phyloP scores from a whole-genome alignment of 1,140 invertebrate species.

The Pteromalus puparum region DNA sequence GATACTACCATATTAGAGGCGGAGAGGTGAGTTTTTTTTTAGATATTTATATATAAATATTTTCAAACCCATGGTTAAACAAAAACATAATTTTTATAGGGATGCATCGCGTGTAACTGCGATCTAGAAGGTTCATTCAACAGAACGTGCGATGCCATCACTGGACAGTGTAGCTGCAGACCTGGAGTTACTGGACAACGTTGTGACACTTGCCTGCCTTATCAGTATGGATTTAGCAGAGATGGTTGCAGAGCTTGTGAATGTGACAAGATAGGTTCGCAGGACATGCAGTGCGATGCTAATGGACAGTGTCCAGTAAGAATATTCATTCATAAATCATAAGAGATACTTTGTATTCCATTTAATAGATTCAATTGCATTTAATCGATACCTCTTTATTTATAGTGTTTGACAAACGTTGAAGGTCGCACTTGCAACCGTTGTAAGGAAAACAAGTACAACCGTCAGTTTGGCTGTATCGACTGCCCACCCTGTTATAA shows the following conservation, averaged over 20 bases:
- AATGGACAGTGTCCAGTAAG: slow-evolving; percentile 86
- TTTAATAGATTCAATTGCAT: background rate
- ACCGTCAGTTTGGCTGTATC: slow-evolving; percentile 88
- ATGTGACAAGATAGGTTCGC: slow-evolving; percentile 92
- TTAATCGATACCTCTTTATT: slow-evolving; percentile 37
- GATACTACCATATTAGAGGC: slow-evolving; percentile 88
- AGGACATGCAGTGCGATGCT: slow-evolving; percentile 87
- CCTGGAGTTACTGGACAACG: slow-evolving; percentile 88
- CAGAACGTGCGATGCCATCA: slow-evolving; percentile 85
- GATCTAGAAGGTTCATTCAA: slow-evolving; percentile 90
- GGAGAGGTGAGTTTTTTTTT: slow-evolving; percentile 77
- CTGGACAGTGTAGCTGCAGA: slow-evolving; percentile 92
- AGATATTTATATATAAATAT: background rate
- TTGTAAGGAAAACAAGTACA: slow-evolving; percentile 95
- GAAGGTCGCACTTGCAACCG: slow-evolving; percentile 93
- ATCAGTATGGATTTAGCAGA: slow-evolving; percentile 92
- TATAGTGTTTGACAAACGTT: slow-evolving; percentile 89
- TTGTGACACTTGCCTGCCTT: slow-evolving; percentile 89
- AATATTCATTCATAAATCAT: background rate
- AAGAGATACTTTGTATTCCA: background rate
- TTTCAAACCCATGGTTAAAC: slow-evolving; percentile 9
- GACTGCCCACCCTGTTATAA: slow-evolving; percentile 96
- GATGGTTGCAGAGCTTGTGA: slow-evolving; percentile 92
- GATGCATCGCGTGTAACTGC: slow-evolving; percentile 91
- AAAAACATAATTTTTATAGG: slow-evolving; percentile 71